phyloP scores from a whole-genome alignment of 2,888 invertebrate species.

The Himalopsyche japonica region DNA sequence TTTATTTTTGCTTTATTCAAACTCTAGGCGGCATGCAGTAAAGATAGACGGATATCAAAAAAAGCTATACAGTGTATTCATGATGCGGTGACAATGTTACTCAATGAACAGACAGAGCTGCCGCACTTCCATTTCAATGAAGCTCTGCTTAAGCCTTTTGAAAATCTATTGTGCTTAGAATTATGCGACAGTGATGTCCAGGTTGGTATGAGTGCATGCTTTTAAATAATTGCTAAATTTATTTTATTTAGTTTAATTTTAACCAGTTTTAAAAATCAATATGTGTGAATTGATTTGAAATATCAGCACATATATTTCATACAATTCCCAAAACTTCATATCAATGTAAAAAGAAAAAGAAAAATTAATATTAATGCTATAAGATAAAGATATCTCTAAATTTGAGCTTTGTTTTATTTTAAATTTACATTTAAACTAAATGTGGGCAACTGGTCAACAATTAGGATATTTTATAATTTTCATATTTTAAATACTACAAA shows the following conservation, averaged over 20 bases:
- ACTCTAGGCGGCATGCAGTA: conserved; percentile 84
- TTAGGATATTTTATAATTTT: too few relatives aligned
- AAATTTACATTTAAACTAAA: too few relatives aligned
- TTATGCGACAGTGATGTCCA: conserved; percentile 92
- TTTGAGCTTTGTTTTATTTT: neutral
- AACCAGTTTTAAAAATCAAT: neutral
- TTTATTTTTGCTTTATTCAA: neutral
- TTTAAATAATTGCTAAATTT: neutral
- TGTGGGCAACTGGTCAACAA: too few relatives aligned
- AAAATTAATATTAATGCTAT: too few relatives aligned
- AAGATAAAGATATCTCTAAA: too few relatives aligned
- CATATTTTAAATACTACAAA: too few relatives aligned
- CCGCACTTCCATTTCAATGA: conserved; percentile 96
- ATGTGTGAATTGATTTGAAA: neutral
- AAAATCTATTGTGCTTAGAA: conserved; percentile 90
- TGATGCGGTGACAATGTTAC: conserved; percentile 83
- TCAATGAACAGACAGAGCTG: conserved; percentile 85
- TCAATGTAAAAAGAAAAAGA: too few relatives aligned
- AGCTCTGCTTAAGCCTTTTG: conserved; percentile 91
- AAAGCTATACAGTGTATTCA: conserved; percentile 91
- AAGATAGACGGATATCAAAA: conserved; percentile 85
- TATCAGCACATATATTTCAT: too few relatives aligned
- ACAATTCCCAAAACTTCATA: neutral
- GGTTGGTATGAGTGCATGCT: conserved; percentile 51
- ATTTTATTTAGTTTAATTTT: neutral